phyloP scores from a whole-genome alignment of 2,797 vertebrate genomes.

The Cuculus canorus region DNA sequence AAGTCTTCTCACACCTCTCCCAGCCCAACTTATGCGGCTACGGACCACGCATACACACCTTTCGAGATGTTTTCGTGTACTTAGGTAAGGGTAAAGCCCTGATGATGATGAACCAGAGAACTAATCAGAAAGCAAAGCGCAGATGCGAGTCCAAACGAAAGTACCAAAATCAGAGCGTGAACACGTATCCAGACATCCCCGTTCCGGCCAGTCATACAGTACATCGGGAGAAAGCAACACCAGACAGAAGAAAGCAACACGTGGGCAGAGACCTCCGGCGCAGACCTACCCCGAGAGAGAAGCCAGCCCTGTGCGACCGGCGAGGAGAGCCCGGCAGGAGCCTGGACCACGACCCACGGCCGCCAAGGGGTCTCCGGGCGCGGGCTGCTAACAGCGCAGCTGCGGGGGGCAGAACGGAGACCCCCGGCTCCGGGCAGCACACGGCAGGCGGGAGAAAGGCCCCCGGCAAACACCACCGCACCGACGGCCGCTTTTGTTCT shows the following conservation, averaged over 20 bases:
- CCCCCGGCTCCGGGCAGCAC: neutral
- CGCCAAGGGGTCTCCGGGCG: too few relatives aligned
- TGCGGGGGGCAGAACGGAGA: neutral
- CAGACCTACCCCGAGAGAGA: neutral
- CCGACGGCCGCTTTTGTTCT: slow-evolving; percentile 48
- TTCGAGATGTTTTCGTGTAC: neutral
- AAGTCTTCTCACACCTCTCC: neutral
- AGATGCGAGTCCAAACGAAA: neutral
- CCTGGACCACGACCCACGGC: neutral
- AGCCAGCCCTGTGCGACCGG: neutral
- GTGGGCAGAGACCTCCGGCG: neutral
- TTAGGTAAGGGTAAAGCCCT: neutral
- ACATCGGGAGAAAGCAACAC: neutral
- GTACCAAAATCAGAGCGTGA: neutral
- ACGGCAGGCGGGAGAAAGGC: neutral
- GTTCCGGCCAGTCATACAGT: neutral
- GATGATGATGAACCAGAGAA: neutral
- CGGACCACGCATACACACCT: neutral
- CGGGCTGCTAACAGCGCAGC: too few relatives aligned
- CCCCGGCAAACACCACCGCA: neutral
- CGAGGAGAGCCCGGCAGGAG: neutral
- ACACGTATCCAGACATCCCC: neutral
- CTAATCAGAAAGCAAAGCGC: neutral
- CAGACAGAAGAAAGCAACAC: neutral
- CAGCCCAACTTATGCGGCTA: fast-evolving